These are phyloP conservation scores for Tadarida brasiliensis DNA, from an alignment of 2,797 vertebrate species.

Conservation along the genomic window DNA sequence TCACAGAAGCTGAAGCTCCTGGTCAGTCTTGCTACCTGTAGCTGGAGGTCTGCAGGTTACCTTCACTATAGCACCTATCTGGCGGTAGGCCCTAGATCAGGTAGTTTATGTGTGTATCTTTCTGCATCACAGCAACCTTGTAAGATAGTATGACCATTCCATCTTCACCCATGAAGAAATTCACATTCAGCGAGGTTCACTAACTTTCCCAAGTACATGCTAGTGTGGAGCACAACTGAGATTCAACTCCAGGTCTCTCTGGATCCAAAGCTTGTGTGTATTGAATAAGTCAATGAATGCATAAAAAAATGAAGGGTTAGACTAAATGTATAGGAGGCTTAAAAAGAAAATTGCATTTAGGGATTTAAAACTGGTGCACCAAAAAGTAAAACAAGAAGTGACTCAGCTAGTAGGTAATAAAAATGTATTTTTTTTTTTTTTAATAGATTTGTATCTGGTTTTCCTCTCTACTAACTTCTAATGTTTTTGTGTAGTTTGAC, in stretches of 20 bases:
- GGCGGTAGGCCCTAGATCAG: neutral
- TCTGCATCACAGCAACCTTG: neutral
- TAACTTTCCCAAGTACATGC: constrained; percentile 44
- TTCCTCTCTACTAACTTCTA: constrained; percentile 40
- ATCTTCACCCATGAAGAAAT: constrained; percentile 12
- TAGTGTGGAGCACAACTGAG: neutral
- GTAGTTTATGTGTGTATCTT: neutral
- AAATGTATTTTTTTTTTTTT: too few species aligned
- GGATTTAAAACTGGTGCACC: neutral
- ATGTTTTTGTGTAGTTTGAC: constrained; percentile 35
- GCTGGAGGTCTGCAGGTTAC: neutral
- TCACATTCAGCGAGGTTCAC: neutral
- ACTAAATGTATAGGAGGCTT: neutral
- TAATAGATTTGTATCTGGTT: neutral
- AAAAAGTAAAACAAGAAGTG: constrained; percentile 12
- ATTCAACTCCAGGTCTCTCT: neutral
- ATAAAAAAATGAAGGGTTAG: neutral
- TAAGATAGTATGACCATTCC: neutral
- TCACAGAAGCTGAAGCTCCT: neutral
- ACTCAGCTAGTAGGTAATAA: neutral
- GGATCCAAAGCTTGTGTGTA: neutral
- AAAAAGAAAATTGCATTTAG: constrained; percentile 31
- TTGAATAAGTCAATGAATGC: neutral
- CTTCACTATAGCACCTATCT: neutral
- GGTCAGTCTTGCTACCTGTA: neutral